A percentile compares a stretch with the other conserved stretches of the same genome.
Conservation (phyloP, 92 coral and sea anemone genomes). For the Parazoanthus atlanticus region DNA sequence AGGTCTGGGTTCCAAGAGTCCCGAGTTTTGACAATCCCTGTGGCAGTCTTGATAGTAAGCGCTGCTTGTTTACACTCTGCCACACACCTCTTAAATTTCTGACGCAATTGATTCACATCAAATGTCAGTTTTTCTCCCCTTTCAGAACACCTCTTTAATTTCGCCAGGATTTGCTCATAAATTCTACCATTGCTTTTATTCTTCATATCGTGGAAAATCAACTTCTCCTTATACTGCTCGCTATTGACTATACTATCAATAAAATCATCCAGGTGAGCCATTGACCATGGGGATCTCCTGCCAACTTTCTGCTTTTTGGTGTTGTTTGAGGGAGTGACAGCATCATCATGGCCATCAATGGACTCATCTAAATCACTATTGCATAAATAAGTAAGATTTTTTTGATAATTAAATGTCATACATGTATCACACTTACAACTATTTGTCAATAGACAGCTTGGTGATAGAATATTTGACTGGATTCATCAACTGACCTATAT, state of each 20-base stretch:
- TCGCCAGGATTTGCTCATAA: slow-evolving; percentile 1
- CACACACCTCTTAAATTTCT: slow-evolving; percentile 64
- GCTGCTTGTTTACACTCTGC: slow-evolving; percentile 60
- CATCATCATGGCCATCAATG: slow-evolving; percentile 16
- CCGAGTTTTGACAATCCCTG: slow-evolving; percentile 63
- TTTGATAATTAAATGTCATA: not conserved
- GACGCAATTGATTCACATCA: slow-evolving; percentile 35
- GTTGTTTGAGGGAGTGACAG: slow-evolving; percentile 18
- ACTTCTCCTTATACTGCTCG: slow-evolving; percentile 18
- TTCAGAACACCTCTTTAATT: slow-evolving; percentile 26
- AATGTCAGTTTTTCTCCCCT: slow-evolving; percentile 54
- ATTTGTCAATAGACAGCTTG: slow-evolving; percentile 2
- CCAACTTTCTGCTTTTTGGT: slow-evolving; percentile 32
- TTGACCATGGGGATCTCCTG: slow-evolving; percentile 44
- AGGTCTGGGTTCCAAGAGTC: slow-evolving; percentile 54
- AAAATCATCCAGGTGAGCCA: slow-evolving; percentile 28
- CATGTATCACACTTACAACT: not conserved
- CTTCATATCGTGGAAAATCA: not conserved
- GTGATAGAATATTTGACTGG: too few relatives aligned
- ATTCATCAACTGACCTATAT: too few relatives aligned
- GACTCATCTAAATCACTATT: slow-evolving; percentile 19
- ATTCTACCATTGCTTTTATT: not conserved
- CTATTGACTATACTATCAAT: slow-evolving; percentile 36
- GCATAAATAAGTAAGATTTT: slow-evolving; percentile 4
- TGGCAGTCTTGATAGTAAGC: slow-evolving; percentile 51